These are phyloP conservation scores for Panagrolaimus sp. DNA, from an alignment of 1,140 invertebrate genomes.

Conservation along the genomic window DNA sequence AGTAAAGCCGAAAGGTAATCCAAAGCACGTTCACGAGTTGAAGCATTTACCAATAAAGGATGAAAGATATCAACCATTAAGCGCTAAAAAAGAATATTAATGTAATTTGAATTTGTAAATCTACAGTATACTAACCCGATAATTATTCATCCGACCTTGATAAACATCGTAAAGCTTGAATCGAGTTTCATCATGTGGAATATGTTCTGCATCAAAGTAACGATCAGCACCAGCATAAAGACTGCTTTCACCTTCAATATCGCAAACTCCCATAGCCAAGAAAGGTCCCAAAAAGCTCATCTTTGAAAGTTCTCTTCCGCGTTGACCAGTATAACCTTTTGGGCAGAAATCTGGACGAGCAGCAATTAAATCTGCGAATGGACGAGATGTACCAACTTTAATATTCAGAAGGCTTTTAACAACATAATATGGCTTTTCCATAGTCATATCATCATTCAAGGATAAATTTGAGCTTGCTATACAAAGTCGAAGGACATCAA, in stretches of 20 bases:
- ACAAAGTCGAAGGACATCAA: neutral
- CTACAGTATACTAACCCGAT: constrained; percentile 17
- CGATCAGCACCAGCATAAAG: constrained; percentile 26
- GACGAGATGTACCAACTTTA: constrained; percentile 29
- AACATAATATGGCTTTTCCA: constrained; percentile 21
- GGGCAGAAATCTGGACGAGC: constrained; percentile 72
- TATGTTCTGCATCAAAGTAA: constrained; percentile 9
- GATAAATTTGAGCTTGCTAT: neutral
- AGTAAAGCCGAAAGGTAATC: constrained; percentile 73
- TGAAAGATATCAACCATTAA: constrained; percentile 77
- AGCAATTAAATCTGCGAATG: constrained; percentile 34
- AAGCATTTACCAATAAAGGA: constrained; percentile 73
- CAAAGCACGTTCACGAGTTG: constrained; percentile 71
- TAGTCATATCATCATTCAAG: neutral
- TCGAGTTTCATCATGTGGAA: constrained; percentile 25
- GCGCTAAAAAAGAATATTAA: constrained; percentile 60
- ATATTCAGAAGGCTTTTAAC: constrained; percentile 22
- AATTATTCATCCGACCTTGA: constrained; percentile 16
- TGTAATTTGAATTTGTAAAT: constrained; percentile 18
- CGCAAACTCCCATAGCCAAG: constrained; percentile 72
- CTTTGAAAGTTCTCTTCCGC: constrained; percentile 75
- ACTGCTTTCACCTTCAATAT: constrained; percentile 65
- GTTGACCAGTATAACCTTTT: constrained; percentile 67
- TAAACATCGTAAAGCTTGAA: constrained; percentile 27
- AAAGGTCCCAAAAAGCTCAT: constrained; percentile 82